Evolutionary conservation across 2,888 invertebrate species (phyloP).

Genomic region (Idaea straminata): DNA sequence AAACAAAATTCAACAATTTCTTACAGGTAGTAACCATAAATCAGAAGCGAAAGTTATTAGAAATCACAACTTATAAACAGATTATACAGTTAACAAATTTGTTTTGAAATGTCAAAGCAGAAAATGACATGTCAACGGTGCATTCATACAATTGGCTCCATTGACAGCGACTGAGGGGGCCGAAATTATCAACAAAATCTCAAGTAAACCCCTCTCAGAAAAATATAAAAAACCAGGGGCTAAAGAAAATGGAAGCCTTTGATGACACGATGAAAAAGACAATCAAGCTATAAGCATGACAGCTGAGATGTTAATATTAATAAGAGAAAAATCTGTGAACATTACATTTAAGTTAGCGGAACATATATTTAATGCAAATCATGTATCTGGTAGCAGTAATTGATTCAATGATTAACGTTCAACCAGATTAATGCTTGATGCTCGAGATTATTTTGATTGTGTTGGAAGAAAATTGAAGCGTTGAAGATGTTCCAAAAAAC

Average conservation of each 20-base stretch:
- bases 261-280: neutral
- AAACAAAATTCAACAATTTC: neutral
- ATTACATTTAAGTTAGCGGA: no score
- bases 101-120: constrained; percentile 1
- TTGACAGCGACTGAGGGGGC: constrained; percentile 47
- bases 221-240: constrained; percentile 36
- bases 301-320: no score
- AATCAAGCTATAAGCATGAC: neutral
- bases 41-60: constrained; percentile 26
- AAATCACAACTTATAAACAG: constrained; percentile 20
- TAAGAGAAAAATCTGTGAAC: no score
- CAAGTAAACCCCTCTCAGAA: constrained; percentile 51
- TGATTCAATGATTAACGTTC: no score
- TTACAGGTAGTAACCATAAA: neutral
- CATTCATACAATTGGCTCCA: constrained; percentile 61
- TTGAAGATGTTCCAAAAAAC: constrained; percentile 34
- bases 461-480: constrained; percentile 9
- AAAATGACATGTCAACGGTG: constrained; percentile 35
- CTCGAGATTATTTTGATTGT: neutral
- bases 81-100: constrained; percentile 20
- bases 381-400: no score
- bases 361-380: no score
- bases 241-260: constrained; percentile 36
- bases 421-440: neutral
- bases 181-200: constrained; percentile 62